Evolutionary conservation across 2,888 invertebrate genomes (phyloP), one percentile per base, ranked within the genome.

Genomic region (Nebria brevicollis): DNA sequence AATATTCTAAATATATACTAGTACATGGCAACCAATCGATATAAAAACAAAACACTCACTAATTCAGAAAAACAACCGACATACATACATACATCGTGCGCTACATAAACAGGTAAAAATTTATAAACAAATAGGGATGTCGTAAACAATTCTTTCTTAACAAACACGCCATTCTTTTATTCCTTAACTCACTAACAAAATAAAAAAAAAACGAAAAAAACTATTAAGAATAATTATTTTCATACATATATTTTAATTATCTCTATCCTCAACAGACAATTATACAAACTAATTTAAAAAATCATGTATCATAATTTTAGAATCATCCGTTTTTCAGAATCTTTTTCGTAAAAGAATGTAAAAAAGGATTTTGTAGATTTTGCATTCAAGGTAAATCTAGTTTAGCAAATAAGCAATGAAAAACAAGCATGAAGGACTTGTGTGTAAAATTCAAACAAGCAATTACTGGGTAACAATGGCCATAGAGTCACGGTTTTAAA

Each of bases 401-500:
- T 34, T 34, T 34, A 34, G 34, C 1, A 34, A 34, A 34, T 34
- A 34, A 34, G 34, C 34, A 4, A 4, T 2, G 54, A 11, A 54
- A 11, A 54, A 13, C 13, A 54, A 11, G 13, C 54, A 54, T 11
- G 43, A 54, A 54, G 7, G 54, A 2, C 54, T 8, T 13, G 20
- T 54, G 54, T 54, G 54, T 54, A 54, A 54, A 54, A 54, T 54
- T 7, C 54, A 54, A 54, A 54, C 54, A 54, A 54, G 11, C 70
- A 34, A 34, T 70, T 70, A 70, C 26, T 26, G 43, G 41, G 26
- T 64, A 75, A 75, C 75, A 64, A 54, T 54, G 72, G 65, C 65
- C 34, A 66, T 66, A 72, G 64, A 20, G 41, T 34, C 66, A 73
- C 54, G 75, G 41, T 65, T 70, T 70, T 66, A 73, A 75, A 74